These are phyloP conservation scores for Caenorhabditis sinica DNA, from an alignment of 2,888 invertebrate genomes.

Conservation along the genomic window DNA sequence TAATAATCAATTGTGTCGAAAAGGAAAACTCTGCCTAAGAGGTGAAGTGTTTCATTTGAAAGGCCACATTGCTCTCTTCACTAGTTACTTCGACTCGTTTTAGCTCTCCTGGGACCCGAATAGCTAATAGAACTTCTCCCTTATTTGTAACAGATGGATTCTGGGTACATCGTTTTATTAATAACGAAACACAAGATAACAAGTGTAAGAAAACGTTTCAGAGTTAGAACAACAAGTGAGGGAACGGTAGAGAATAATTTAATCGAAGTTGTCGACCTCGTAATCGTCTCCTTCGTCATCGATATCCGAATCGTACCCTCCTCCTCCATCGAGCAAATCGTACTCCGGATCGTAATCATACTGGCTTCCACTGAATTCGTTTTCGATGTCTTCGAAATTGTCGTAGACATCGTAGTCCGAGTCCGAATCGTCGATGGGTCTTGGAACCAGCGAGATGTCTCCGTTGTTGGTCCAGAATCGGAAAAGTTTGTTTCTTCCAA, in stretches of 20 bases:
- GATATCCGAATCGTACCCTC: not conserved
- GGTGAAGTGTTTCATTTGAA: no score
- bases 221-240: not conserved
- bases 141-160: no score
- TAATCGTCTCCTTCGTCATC: constrained; percentile 2
- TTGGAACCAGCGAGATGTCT: not conserved
- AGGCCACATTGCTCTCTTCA: no score
- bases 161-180: no score
- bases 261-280: not conserved
- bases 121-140: no score
- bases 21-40: no score
- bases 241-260: not conserved
- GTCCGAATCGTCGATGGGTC: no score
- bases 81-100: no score
- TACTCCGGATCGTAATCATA: not conserved
- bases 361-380: not conserved
- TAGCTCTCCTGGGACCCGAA: no score
- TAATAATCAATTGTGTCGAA: no score
- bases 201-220: not conserved
- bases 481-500: not conserved
- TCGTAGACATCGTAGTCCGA: constrained; percentile 16
- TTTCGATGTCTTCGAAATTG: constrained; percentile 2
- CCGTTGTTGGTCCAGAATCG: not conserved
- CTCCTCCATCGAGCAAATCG: not conserved
- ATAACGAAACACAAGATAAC: constrained; percentile 1